Base-by-base conservation (phyloP, 2,113 vertebrate genomes). In the Sylvia atricapilla region DNA sequence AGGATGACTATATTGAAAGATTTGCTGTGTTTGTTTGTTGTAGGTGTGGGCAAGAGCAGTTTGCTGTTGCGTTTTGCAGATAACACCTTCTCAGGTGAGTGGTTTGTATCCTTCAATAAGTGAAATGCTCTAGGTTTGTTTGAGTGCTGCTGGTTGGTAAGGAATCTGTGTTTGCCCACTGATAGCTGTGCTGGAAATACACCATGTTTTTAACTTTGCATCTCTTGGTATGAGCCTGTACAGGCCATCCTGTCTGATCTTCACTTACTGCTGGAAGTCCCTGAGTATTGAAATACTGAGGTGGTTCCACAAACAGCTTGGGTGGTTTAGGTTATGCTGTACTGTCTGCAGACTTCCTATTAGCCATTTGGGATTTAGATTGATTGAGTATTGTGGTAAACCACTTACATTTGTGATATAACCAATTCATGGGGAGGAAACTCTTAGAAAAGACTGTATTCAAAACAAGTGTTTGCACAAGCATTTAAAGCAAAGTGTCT, bases 21-120 rank as follows among this genome's bases (percentile, higher is more conserved):
- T 67, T 81, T 81, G 56, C 64, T 96, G 47, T 97, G 60, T 94
- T 81, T 87, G 66, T 95, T 96, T 75, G 87, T 96, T 15, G 6
- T 96, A 99, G 99, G 99, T 98, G 99, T 99, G 94, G 99, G 99
- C 96, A 99, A 99, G 98, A 99, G 99, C 98, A 99, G 99, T 97
- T 98, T 99, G 95, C 98, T 99, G 79, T 98, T 99, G 96, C 98
- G 99, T 78, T 99, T 99, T 95, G 99, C 99, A 97, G 99, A 99
- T 98, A 99, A 99, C 97, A 99, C 99, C 10, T 99, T 99, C 98
- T 99, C 99, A 99, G 99, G 99, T 99, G 95, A 95, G 98, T 97
- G 50, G 46, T 79, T 74, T 68, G 66, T 75, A 92, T 87, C 46
- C 68, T 84, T 84, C 69, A 67, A 1, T 56, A 23, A 69, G 19